Percentiles rank a stretch among this genome's conserved stretches.
Conservation (phyloP, 2,113 vertebrate species). For the Amazona vittata region DNA sequence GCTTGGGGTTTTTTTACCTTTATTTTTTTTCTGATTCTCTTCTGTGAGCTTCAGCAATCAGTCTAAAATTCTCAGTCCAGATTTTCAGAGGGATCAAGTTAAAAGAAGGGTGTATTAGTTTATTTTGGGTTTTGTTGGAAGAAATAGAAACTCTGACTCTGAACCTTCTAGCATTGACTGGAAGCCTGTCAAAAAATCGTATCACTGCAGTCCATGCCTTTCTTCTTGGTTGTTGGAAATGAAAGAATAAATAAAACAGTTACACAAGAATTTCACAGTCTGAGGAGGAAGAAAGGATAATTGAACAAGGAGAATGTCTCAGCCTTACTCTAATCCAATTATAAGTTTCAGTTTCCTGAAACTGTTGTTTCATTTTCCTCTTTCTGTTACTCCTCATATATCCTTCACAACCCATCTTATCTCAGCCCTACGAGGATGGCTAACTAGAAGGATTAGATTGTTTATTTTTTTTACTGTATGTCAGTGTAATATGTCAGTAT, state of each 20-base stretch:
- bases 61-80: neutral
- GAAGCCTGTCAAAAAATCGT: neutral
- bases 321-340: neutral
- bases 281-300: neutral
- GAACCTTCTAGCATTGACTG: neutral
- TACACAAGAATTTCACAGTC: neutral
- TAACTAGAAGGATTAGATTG: neutral
- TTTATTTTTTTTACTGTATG: neutral
- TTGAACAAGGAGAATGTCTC: neutral
- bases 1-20: accelerated
- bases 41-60: neutral
- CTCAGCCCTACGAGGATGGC: neutral
- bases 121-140: neutral
- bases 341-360: neutral
- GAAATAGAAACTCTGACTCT: neutral
- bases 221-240: neutral
- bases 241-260: neutral
- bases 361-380: neutral
- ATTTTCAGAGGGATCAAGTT: neutral
- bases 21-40: neutral
- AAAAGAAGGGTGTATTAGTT: neutral
- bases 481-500: neutral
- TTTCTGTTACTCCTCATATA: neutral
- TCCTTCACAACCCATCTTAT: neutral
- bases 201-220: neutral